Conservation (phyloP, 2,888 invertebrate genomes). For the Cryptosula pallasiana region DNA sequence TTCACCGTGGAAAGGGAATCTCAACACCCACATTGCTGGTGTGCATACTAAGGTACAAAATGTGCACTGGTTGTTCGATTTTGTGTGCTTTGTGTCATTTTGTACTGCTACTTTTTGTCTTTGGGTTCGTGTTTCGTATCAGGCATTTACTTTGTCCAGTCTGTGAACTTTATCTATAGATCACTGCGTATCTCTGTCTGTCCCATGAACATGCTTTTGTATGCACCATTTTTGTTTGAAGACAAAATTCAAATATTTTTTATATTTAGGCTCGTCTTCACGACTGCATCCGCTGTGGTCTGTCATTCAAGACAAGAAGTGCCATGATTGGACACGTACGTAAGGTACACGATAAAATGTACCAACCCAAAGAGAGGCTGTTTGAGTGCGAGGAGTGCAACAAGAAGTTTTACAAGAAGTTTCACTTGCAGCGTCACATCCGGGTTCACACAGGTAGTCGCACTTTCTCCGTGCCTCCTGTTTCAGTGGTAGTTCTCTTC, state of each 20-base stretch:
- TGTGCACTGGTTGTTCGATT: too few species aligned
- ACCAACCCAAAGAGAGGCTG: slow-evolving; percentile 47
- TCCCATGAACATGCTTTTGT: too few species aligned
- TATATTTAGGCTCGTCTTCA: slow-evolving; percentile 41
- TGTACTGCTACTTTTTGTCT: too few species aligned
- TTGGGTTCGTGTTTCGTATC: too few species aligned
- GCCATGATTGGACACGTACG: slow-evolving; percentile 48
- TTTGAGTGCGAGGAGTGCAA: slow-evolving; percentile 48
- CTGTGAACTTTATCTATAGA: too few species aligned
- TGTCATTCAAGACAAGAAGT: slow-evolving; percentile 47
- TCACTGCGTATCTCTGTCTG: too few species aligned
- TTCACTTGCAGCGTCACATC: slow-evolving; percentile 47
- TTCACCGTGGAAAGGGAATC: slow-evolving; percentile 45
- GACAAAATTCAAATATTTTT: too few species aligned
- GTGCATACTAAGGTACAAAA: slow-evolving; percentile 42
- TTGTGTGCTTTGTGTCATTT: too few species aligned
- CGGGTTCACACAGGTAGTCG: slow-evolving; percentile 46
- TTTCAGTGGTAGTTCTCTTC: too few species aligned
- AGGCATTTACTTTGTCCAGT: too few species aligned
- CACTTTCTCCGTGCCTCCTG: too few species aligned
- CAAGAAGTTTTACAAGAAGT: slow-evolving; percentile 48
- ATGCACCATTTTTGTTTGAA: too few species aligned
- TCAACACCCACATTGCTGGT: slow-evolving; percentile 47
- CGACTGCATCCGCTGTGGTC: slow-evolving; percentile 44
- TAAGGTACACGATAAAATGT: slow-evolving; percentile 46